phyloP scores from a whole-genome alignment of 2,888 invertebrate genomes.

The Mythimna impura region DNA sequence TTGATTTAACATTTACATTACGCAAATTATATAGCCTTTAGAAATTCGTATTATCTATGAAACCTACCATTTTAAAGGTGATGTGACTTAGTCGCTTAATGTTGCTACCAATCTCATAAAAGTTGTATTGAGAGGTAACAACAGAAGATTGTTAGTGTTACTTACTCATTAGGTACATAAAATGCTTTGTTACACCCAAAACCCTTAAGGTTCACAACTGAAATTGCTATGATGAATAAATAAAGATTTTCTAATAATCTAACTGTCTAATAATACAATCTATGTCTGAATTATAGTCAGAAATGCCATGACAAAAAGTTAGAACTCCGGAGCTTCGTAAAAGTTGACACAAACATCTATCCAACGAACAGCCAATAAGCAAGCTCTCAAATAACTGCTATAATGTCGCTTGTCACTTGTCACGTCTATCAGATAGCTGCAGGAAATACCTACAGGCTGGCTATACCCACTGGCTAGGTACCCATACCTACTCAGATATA shows the following conservation, averaged over 20 bases:
- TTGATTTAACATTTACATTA: slow-evolving; percentile 1
- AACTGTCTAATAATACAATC: background rate
- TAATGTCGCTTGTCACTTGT: slow-evolving; percentile 38
- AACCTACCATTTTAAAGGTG: background rate
- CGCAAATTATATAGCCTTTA: too few relatives aligned
- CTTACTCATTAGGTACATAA: background rate
- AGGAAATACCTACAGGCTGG: slow-evolving; percentile 38
- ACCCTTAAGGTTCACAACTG: background rate
- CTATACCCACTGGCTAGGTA: slow-evolving; percentile 8
- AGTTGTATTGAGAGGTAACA: background rate
- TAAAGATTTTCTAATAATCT: background rate
- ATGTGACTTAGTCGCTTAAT: background rate
- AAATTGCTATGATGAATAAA: background rate
- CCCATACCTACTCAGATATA: slow-evolving; percentile 7
- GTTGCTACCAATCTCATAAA: background rate
- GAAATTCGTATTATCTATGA: background rate
- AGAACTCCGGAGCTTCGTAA: slow-evolving; percentile 6
- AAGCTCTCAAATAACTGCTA: slow-evolving; percentile 32
- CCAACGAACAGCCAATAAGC: slow-evolving; percentile 15
- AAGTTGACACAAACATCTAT: slow-evolving; percentile 9
- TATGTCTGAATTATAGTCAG: background rate
- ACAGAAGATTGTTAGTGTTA: background rate
- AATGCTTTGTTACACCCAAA: background rate
- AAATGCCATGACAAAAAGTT: background rate
- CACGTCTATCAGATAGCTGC: slow-evolving; percentile 54